Percentiles rank a stretch among this genome's conserved stretches.
Evolutionary conservation across 2,113 vertebrate genomes (phyloP).

Genomic region (Mesembrinibis cayennensis): DNA sequence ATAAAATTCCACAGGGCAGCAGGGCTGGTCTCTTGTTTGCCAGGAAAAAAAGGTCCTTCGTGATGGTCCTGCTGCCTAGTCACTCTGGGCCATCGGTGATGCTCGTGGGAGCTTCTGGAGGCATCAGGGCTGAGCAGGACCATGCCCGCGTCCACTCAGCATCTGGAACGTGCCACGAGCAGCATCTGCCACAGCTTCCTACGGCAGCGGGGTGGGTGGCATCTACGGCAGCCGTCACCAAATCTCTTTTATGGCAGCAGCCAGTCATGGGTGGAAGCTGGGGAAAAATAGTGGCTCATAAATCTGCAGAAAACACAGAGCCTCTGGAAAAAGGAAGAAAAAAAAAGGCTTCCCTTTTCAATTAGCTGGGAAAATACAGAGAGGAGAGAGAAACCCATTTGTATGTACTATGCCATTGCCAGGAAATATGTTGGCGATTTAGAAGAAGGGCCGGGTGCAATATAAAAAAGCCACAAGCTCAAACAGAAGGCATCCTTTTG

Average conservation of each 20-base stretch:
- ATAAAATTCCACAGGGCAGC: conserved; percentile 13
- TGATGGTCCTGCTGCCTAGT: neutral
- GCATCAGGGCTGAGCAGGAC: neutral
- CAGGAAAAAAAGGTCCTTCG: neutral
- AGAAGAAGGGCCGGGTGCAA: neutral
- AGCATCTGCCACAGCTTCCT: neutral
- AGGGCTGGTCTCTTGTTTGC: neutral
- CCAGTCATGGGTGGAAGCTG: neutral
- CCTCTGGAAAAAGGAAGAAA: neutral
- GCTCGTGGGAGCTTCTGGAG: neutral
- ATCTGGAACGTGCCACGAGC: rapidly evolving
- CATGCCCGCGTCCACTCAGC: neutral
- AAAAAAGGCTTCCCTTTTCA: neutral
- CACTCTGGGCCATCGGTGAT: neutral
- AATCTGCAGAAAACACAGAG: neutral
- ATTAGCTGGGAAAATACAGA: neutral
- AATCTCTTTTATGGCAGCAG: neutral
- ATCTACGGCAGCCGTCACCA: neutral
- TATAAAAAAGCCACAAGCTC: neutral
- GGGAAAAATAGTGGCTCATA: neutral
- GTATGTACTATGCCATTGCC: rapidly evolving
- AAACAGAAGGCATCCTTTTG: neutral
- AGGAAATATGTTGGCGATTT: neutral
- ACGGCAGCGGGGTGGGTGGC: rapidly evolving
- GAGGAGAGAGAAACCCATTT: neutral